phyloP scores from a whole-genome alignment of 2,113 vertebrate species.

The Cariama cristata region DNA sequence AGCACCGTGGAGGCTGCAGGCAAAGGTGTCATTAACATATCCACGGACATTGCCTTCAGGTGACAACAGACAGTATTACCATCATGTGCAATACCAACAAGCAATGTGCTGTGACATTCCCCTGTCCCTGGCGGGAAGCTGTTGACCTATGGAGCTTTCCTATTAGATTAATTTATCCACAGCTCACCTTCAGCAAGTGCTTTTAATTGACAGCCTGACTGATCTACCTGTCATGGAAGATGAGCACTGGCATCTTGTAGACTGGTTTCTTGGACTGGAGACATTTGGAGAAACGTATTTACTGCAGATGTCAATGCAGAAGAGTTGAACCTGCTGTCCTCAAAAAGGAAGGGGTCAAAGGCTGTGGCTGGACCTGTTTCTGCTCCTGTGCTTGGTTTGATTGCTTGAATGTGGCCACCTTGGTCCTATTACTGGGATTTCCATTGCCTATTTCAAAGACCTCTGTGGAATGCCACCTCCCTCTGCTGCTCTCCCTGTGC shows the following conservation, averaged over 20 bases:
- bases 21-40: background rate
- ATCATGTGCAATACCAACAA: background rate
- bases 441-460: background rate
- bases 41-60: conserved; percentile 1
- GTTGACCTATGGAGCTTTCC: conserved; percentile 47
- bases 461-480: background rate
- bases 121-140: background rate
- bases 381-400: background rate
- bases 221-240: background rate
- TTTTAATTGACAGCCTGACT: conserved; percentile 33
- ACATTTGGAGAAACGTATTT: background rate
- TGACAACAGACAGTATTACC: background rate
- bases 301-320: background rate
- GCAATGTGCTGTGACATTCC: background rate
- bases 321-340: background rate
- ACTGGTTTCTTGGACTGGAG: background rate
- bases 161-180: conserved; percentile 22
- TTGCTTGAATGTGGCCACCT: background rate
- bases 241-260: background rate
- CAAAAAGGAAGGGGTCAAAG: background rate
- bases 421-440: background rate
- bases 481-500: background rate
- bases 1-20: background rate
- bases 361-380: background rate
- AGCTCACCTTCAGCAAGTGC: background rate